These are phyloP conservation scores for Brachionus manjavacas DNA, from an alignment of 1,140 invertebrate genomes.

Conservation along the genomic window DNA sequence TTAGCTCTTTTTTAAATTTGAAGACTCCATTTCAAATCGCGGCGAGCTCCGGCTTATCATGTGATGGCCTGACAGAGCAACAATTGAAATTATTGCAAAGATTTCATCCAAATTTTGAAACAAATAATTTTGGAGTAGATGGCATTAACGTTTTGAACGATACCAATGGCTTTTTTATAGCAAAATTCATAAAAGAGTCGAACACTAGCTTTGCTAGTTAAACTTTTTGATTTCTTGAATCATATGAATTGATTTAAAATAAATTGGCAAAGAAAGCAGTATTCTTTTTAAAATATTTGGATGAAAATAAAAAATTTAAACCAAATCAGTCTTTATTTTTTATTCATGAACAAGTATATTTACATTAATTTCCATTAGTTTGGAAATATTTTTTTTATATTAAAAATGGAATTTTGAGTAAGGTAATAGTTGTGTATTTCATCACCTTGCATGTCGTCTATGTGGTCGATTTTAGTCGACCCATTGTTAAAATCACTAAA, in stretches of 20 bases:
- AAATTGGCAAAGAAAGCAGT: not conserved
- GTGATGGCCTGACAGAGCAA: not conserved
- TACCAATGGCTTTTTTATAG: constrained; percentile 41
- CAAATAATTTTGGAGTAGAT: not conserved
- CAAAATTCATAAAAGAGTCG: constrained; percentile 8
- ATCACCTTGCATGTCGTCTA: constrained; percentile 2
- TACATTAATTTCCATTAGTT: not conserved
- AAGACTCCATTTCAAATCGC: not conserved
- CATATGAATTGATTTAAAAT: not conserved
- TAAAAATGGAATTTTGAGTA: constrained; percentile 30
- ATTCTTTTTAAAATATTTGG: not conserved
- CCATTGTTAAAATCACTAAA: constrained; percentile 33
- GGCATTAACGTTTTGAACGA: not conserved
- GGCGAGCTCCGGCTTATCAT: not conserved
- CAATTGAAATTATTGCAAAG: constrained; percentile 23
- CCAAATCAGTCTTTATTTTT: not conserved
- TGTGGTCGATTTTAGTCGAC: not conserved
- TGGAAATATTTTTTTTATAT: constrained; percentile 33
- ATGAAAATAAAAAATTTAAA: not conserved
- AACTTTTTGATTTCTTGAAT: not conserved
- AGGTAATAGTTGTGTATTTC: not conserved
- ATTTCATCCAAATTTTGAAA: not conserved
- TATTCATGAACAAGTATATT: not conserved
- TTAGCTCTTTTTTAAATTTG: too few species aligned
- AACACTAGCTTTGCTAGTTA: not conserved